Evolutionary conservation across 2,797 vertebrate species (phyloP).

Genomic region (Eulemur coronatus): DNA sequence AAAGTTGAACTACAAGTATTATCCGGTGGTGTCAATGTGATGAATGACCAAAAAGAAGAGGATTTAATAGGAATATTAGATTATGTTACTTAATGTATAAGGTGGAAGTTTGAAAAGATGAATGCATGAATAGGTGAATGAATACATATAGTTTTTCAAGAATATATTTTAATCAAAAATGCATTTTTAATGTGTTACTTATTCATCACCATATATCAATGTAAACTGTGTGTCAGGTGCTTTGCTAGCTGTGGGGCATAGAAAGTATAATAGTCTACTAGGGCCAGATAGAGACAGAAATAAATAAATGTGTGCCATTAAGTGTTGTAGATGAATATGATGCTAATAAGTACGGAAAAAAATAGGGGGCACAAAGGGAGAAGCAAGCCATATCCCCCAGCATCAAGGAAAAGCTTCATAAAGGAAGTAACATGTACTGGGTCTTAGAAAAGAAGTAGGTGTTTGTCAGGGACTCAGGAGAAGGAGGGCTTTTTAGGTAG

Average conservation of each 20-base stretch:
- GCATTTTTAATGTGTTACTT: not conserved
- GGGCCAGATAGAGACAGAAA: not conserved
- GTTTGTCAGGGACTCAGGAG: not conserved
- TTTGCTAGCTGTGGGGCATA: not conserved
- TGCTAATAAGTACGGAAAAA: not conserved
- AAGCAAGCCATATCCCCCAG: not conserved
- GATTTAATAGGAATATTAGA: not conserved
- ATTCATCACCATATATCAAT: not conserved
- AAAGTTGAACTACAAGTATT: not conserved
- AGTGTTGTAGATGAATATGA: not conserved
- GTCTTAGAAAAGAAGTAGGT: not conserved
- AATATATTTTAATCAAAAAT: not conserved
- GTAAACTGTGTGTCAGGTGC: not conserved
- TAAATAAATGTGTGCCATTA: not conserved
- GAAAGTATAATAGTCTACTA: not conserved
- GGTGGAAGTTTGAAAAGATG: not conserved
- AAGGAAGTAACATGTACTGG: not conserved
- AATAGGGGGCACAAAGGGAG: not conserved
- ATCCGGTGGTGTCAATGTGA: not conserved
- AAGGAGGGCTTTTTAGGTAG: not conserved
- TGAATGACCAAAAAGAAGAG: not conserved
- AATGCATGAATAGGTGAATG: not conserved
- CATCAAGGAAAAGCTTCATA: not conserved
- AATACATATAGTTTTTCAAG: not conserved
- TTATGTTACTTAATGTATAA: not conserved